A percentile compares a stretch with the other conserved stretches of the same genome.
Conservation (phyloP, 1,140 invertebrate genomes). For the Atta colombica region DNA sequence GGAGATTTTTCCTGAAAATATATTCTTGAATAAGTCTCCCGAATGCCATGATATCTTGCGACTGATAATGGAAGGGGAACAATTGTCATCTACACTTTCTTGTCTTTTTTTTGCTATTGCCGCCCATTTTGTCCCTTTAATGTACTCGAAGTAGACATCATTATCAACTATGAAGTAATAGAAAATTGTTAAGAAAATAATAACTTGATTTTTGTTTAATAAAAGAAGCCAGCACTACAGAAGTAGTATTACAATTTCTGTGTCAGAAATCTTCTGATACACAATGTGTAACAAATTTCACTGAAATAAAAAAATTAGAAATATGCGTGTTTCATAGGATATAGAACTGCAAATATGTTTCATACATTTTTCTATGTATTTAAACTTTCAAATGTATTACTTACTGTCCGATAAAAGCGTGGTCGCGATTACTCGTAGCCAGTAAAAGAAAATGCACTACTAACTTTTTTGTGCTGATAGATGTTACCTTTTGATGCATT, state of each 20-base stretch:
- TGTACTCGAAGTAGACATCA: conserved; percentile 79
- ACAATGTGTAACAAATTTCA: conserved; percentile 30
- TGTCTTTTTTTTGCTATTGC: conserved; percentile 74
- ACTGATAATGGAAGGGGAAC: conserved; percentile 53
- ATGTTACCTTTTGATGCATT: no score
- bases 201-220: conserved; percentile 44
- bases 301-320: conserved; percentile 12
- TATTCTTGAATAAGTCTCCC: conserved; percentile 68
- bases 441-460: no score
- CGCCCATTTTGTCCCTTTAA: conserved; percentile 83
- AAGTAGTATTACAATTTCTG: neutral
- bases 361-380: neutral
- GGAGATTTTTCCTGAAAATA: conserved; percentile 91
- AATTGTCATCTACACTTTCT: conserved; percentile 79
- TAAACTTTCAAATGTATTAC: neutral
- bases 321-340: neutral
- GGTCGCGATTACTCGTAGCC: no score
- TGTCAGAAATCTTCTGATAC: conserved; percentile 13
- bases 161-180: conserved; percentile 80
- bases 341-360: neutral
- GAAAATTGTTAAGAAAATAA: conserved; percentile 72
- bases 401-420: neutral
- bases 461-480: no score
- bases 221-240: conserved; percentile 11
- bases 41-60: conserved; percentile 62